Conservation (phyloP, 2,888 invertebrate species). For the Xestia c-nigrum region DNA sequence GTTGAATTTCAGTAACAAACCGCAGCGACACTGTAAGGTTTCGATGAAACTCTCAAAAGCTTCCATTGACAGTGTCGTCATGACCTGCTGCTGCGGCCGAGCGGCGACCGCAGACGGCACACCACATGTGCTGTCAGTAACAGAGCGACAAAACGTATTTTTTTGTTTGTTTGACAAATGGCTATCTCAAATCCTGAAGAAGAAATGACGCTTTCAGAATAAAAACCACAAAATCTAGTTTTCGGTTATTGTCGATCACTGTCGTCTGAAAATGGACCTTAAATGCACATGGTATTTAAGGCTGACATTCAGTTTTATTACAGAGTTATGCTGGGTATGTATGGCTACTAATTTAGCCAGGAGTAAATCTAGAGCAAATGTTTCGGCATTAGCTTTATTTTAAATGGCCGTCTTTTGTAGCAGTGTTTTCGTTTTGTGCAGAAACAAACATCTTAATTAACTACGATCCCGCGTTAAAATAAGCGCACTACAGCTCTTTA, state of each 20-base stretch:
- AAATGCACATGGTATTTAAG: not conserved
- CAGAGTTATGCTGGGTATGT: not conserved
- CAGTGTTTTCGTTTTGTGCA: constrained; percentile 25
- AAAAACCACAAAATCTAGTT: no score
- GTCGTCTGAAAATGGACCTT: not conserved
- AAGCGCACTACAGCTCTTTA: not conserved
- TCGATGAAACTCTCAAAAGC: not conserved
- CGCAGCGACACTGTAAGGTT: not conserved
- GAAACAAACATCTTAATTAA: constrained; percentile 13
- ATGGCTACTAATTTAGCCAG: not conserved
- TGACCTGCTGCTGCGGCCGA: not conserved
- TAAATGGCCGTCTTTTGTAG: not conserved
- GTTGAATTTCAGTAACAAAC: not conserved
- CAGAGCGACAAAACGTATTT: not conserved
- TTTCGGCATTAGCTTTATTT: not conserved
- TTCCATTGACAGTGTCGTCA: not conserved
- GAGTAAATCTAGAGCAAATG: not conserved
- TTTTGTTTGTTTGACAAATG: not conserved
- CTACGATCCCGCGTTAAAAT: not conserved
- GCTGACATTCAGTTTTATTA: not conserved
- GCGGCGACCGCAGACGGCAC: not conserved
- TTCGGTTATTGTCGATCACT: not conserved
- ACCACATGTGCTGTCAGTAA: not conserved
- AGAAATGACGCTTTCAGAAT: no score
- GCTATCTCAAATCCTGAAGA: no score